phyloP scores from a whole-genome alignment of 1,140 invertebrate genomes.

The Drosophila nannoptera region DNA sequence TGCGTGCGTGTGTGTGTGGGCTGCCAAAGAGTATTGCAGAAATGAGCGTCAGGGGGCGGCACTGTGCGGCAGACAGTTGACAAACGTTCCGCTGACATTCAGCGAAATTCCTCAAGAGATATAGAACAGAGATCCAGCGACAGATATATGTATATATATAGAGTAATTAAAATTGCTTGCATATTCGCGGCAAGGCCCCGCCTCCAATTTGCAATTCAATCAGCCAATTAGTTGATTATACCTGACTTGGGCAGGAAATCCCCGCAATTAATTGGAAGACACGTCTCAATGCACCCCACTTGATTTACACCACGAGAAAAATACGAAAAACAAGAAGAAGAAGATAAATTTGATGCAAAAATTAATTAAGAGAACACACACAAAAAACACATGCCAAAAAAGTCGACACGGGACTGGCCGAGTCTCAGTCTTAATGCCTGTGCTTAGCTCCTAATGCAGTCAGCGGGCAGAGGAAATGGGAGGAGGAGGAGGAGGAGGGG shows the following conservation, averaged over 20 bases:
- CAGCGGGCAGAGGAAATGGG: background rate
- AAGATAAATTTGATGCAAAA: constrained; percentile 55
- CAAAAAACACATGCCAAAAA: background rate
- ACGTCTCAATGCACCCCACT: constrained; percentile 36
- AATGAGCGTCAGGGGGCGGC: constrained; percentile 19
- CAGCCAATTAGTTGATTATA: constrained; percentile 61
- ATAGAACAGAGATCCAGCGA: no score
- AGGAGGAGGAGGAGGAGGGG: background rate
- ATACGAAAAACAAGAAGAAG: constrained; percentile 24
- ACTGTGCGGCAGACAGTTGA: constrained; percentile 1
- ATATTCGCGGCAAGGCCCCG: background rate
- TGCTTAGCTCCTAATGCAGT: constrained; percentile 29
- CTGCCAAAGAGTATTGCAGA: constrained; percentile 48
- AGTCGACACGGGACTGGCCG: background rate
- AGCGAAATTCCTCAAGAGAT: no score
- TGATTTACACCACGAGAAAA: constrained; percentile 32
- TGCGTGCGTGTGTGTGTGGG: constrained; percentile 26
- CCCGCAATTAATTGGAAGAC: constrained; percentile 60
- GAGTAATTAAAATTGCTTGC: no score
- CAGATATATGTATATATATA: no score
- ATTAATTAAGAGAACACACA: constrained; percentile 54
- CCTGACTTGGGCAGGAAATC: constrained; percentile 41
- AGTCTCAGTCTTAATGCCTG: constrained; percentile 23
- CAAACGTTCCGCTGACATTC: no score
- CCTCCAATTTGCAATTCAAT: background rate